Conservation (phyloP, 2,797 vertebrate species). For the Microchirus variegatus region DNA sequence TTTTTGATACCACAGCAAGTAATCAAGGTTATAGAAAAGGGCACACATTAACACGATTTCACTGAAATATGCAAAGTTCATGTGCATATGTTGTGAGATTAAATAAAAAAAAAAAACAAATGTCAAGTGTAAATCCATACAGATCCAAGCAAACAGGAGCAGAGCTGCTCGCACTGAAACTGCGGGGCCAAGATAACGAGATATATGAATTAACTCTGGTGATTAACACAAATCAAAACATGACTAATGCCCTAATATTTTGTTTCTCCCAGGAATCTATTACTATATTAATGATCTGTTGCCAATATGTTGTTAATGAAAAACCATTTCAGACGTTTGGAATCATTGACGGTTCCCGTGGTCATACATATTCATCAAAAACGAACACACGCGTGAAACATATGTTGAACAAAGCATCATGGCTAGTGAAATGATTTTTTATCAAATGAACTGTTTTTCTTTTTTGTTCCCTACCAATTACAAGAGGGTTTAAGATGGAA, state of each 20-base stretch:
- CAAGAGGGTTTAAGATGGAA: slow-evolving; percentile 58
- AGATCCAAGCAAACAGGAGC: slow-evolving; percentile 63
- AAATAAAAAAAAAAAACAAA: slow-evolving; percentile 74
- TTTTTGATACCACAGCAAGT: slow-evolving; percentile 69
- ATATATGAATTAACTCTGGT: slow-evolving; percentile 31
- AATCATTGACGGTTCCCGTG: not conserved
- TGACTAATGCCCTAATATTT: slow-evolving; percentile 21
- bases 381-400: slow-evolving; percentile 26
- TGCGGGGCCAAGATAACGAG: slow-evolving; percentile 30
- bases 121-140: slow-evolving; percentile 77
- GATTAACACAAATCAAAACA: slow-evolving; percentile 33
- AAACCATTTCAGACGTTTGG: not conserved
- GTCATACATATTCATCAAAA: slow-evolving; percentile 16
- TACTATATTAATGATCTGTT: slow-evolving; percentile 12
- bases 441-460: slow-evolving; percentile 43
- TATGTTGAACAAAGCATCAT: slow-evolving; percentile 20
- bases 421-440: slow-evolving; percentile 49
- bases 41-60: slow-evolving; percentile 72
- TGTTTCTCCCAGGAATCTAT: slow-evolving; percentile 7
- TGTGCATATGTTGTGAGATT: slow-evolving; percentile 73
- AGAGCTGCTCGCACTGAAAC: slow-evolving; percentile 49
- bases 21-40: slow-evolving; percentile 79
- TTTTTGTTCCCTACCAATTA: slow-evolving; percentile 28
- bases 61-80: slow-evolving; percentile 77
- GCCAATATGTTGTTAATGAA: not conserved